Evolutionary conservation across 1,140 invertebrate genomes (phyloP), one percentile per base, ranked within the genome.

Genomic region (Melanaphis sacchari): DNA sequence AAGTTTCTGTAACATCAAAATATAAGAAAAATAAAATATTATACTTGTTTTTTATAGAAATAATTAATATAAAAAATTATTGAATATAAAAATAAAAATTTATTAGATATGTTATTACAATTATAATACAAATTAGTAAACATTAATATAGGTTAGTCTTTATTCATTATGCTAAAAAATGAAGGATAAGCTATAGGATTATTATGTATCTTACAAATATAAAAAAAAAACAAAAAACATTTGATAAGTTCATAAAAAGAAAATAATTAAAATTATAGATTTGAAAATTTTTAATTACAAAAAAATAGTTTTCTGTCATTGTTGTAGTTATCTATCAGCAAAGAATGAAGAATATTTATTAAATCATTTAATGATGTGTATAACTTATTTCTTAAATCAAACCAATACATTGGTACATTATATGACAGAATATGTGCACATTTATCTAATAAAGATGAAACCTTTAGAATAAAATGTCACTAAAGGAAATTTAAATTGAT

Each of bases 1-100:
- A 84, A 49, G 46, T 54, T 49, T 92, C 90, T 92, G 90, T 84
- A 93, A 93, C 31, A 93, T 85, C 41, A 84, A 84, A 93, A 81
- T 81, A 81, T 36, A 84, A 81, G 46, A 82, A 49, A 40, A 82
- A 54, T 40, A 40, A 46, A 46, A 46, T n/a, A 40, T 66, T 76
- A 31, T 24, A 36, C 66, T 59, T 76, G 40, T 76, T 54, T 52
- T 26, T 0, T 18, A 41, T 3, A 41, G 3, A 43, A 87, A 87
- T n/a, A 52, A 38, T 26, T 89, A 38, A 89, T 40, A 54, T 90
- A 18, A 66, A 15, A 11, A n/a, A n/a, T n/a, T 66, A n/a, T n/a
- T 11, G 8, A n/a, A 66, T n/a, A n/a, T 5, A 66, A n/a, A 66
- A n/a, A 66, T 18, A 18, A 66, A 59, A 66, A 66, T 66, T 15